phyloP scores from a whole-genome alignment of 2,797 vertebrate species.

The Schizopygopsis malacanthus region DNA sequence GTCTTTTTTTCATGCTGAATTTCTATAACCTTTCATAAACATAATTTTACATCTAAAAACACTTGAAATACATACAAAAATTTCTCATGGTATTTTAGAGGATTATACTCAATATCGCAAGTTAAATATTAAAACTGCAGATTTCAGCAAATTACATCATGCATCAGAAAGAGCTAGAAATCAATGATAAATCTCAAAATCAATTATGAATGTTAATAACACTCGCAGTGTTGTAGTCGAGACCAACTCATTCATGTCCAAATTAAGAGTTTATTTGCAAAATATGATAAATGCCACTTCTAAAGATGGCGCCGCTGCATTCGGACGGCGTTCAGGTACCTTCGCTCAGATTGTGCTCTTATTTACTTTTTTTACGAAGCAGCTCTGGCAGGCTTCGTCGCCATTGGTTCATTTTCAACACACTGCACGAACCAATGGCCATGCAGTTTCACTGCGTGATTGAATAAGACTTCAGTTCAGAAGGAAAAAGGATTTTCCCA shows the following conservation, averaged over 20 bases:
- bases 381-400: too few species aligned
- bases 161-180: not conserved
- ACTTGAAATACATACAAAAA: not conserved
- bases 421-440: too few species aligned
- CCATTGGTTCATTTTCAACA: too few species aligned
- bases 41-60: conserved; percentile 10
- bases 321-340: too few species aligned
- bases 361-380: too few species aligned
- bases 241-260: not conserved
- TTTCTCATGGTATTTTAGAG: not conserved
- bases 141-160: conserved; percentile 25
- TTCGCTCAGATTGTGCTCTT: too few species aligned
- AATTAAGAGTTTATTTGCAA: not conserved
- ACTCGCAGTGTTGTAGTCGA: not conserved
- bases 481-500: too few species aligned
- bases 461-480: too few species aligned
- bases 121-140: not conserved
- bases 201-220: not conserved
- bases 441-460: too few species aligned
- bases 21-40: not conserved
- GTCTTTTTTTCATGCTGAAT: not conserved
- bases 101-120: not conserved
- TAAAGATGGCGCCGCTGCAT: too few species aligned
- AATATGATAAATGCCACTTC: too few species aligned
- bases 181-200: not conserved